Conservation (phyloP, 30 jellyfish, hydroid and myxozoan species). For the Turritopsis dohrnii region DNA sequence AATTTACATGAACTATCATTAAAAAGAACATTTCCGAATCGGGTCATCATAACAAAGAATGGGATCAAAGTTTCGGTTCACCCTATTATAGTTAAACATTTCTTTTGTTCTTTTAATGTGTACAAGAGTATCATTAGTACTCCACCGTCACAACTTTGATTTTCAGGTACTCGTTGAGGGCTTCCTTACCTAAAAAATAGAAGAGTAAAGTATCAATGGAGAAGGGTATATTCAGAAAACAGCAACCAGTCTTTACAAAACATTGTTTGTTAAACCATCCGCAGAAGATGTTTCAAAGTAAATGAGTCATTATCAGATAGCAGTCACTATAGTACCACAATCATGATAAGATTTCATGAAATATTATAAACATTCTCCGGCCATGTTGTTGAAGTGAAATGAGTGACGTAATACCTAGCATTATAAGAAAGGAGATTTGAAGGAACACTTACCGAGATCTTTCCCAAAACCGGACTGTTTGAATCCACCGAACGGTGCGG, state of each 20-base stretch:
- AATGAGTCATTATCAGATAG: no score
- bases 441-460: conserved; percentile 59
- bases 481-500: conserved; percentile 98
- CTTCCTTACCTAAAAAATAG: conserved; percentile 70
- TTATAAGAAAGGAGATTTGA: background rate
- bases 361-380: background rate
- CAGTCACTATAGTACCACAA: no score
- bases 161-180: conserved; percentile 80
- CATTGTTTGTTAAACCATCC: background rate
- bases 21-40: no score
- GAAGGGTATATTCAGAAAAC: background rate
- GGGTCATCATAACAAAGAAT: no score
- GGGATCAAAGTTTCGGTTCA: background rate
- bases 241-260: background rate
- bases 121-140: conserved; percentile 28
- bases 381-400: background rate
- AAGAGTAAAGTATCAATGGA: background rate
- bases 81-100: background rate
- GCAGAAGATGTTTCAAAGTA: background rate
- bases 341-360: background rate
- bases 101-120: background rate
- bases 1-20: no score
- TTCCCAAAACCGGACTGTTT: conserved; percentile 96
- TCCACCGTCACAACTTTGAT: conserved; percentile 87
- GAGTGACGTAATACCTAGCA: background rate